Evolutionary conservation across 2,888 invertebrate species (phyloP), one percentile per base, ranked within the genome.

Genomic region (Dicroscelio sp.): DNA sequence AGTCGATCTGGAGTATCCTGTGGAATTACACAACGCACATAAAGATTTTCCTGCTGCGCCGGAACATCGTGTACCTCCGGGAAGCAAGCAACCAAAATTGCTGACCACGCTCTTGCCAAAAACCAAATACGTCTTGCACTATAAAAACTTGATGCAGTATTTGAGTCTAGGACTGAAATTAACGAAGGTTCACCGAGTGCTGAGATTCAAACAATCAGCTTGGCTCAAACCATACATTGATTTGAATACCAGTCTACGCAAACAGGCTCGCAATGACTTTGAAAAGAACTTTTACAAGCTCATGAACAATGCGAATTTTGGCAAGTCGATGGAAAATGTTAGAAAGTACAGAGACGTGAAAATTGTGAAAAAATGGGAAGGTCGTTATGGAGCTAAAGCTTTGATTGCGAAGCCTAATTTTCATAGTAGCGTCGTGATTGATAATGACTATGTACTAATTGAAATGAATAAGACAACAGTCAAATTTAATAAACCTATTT

Each of bases 351-450:
- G 25, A 25, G 27, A 23, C 25, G 6, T 76, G 1, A 33, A 60
- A 25, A 60, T 76, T 12, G 27, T 76, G 6, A 25, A 10, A 25
- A 94, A 95, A 75, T 96, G 95, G 95, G 93, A 94, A 14, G 88
- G 91, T 8, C 94, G 94, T 82, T 93, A 94, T 91, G 96, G 96
- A 84, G 96, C 96, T 82, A 91, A 94, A 89, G 93, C 93, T 58
- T 88, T 93, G 12, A 95, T 96, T 33, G 93, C 95, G 20, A 95
- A 93, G 85, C 95, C 95, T 25, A 95, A 95, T 92, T 96, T 96
- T 87, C 93, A 96, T 75, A 95, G 92, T 71, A 48, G 86, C 14
- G 83, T 88, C 2, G 95, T 96, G 52, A 38, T 76, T 27, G 58
- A 76, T 60, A 60, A 76, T 25, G 38, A 76, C 25, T 55, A 33